Base-by-base conservation (phyloP, 2,888 invertebrate genomes). In the Nomada ruficornis region DNA sequence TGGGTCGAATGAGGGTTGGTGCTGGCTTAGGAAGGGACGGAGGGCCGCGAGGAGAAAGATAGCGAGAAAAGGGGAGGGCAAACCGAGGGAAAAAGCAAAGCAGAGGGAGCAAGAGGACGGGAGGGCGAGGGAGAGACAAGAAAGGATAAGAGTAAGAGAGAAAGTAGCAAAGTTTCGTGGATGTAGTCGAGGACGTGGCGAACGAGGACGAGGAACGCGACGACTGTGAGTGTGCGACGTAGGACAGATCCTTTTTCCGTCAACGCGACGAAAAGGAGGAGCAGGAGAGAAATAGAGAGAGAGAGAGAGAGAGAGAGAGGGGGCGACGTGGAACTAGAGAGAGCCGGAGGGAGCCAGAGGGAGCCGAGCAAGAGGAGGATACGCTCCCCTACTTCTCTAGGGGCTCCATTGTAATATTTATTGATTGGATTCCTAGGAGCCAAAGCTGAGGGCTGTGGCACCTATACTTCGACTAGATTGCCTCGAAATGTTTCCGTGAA, bases 401-500 rank as follows among this genome's bases (percentile, higher is more conserved):
- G 89, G 89, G 91, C 91, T 92, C 94, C 93, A 94, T 94, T 93
- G 94, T 94, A 94, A 94, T 94, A 93, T 93, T 94, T 94, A 94
- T 94, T 93, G 94, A 94, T 94, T 93, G 92, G 92, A 93, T 93
- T 92, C 91, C 92, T 91, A 91, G 91, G 90, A 89, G 89, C 89
- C 90, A 90, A 90, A 90, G 88, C 86, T 83, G 86, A 86, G 85
- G 88, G 86, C 89, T 86, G 86, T 89, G 88, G 85, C 83, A 82
- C 87, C 88, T 88, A 85, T 88, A 86, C 89, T 86, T 80, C 82
- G 80, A 71, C 88, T 88, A 89, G 83, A 87, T 87, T 78, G 85
- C 77, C 83, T 85, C 85, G 80, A 83, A 86, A 78, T 77, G 80
- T 80, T 79, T 68, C 77, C 70, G 26, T 50, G 54, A 36, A 5